phyloP scores from a whole-genome alignment of 92 coral and sea anemone genomes.

The Porites cylindrica region DNA sequence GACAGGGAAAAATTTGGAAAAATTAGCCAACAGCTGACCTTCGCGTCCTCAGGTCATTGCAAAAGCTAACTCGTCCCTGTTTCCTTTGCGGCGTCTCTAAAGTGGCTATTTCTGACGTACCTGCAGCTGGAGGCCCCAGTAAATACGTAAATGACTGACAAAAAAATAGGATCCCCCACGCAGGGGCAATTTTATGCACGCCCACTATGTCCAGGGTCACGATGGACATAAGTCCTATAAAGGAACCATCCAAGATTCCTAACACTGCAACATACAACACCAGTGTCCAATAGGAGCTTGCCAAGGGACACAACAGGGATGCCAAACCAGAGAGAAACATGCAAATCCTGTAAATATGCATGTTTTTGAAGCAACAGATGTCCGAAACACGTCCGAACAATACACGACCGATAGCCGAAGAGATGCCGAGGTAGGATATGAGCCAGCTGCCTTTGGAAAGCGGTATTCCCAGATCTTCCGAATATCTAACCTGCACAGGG shows the following conservation, averaged over 20 bases:
- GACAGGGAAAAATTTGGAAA: no score
- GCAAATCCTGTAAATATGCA: conserved; percentile 84
- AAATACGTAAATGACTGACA: conserved; percentile 97
- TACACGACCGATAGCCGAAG: conserved; percentile 95
- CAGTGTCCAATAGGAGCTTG: conserved; percentile 76
- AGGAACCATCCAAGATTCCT: conserved; percentile 95
- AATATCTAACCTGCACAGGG: conserved; percentile 75
- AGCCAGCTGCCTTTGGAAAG: conserved; percentile 91
- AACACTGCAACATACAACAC: conserved; percentile 79
- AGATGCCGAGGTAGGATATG: conserved; percentile 92
- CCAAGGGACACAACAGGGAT: conserved; percentile 82
- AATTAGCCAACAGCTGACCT: no score
- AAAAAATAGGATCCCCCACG: conserved; percentile 96
- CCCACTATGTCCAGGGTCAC: conserved; percentile 94
- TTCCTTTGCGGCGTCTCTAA: not conserved
- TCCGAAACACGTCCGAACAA: conserved; percentile 92
- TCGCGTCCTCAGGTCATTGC: not conserved
- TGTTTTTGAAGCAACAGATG: conserved; percentile 76
- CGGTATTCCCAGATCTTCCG: conserved; percentile 89
- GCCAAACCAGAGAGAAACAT: conserved; percentile 83
- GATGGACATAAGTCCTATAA: conserved; percentile 92
- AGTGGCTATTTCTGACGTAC: conserved; percentile 34
- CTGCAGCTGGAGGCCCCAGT: conserved; percentile 97
- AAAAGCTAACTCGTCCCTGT: not conserved
- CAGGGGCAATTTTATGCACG: conserved; percentile 84